A percentile compares a stretch with the other conserved stretches of the same genome.
phyloP scores from a whole-genome alignment of 2,113 vertebrate species.

The Oryzias melastigma region DNA sequence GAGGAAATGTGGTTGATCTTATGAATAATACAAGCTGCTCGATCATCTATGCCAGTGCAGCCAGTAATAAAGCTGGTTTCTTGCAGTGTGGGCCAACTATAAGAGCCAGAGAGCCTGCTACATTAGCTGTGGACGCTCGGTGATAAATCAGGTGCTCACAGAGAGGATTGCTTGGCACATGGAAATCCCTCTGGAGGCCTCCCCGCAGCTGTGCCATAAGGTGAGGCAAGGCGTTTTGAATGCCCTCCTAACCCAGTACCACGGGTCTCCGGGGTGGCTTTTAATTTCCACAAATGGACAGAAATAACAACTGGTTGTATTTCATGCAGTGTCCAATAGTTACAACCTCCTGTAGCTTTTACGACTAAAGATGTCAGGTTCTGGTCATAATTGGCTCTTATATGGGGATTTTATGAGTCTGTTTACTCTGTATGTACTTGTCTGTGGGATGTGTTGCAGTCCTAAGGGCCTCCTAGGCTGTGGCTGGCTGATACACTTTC shows the following conservation, averaged over 20 bases:
- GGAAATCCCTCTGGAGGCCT: slow-evolving; percentile 48
- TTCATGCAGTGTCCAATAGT: slow-evolving; percentile 79
- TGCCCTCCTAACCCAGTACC: slow-evolving; percentile 66
- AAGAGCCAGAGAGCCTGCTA: slow-evolving; percentile 84
- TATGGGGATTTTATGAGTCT: slow-evolving; percentile 81
- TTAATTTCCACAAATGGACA: slow-evolving; percentile 81
- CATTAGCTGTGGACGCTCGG: slow-evolving; percentile 86
- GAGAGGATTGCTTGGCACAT: slow-evolving; percentile 56
- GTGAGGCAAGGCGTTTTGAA: slow-evolving; percentile 75
- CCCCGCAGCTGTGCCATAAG: slow-evolving; percentile 59
- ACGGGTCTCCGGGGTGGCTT: slow-evolving; percentile 80
- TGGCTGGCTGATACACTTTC: slow-evolving; percentile 46
- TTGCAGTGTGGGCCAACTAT: slow-evolving; percentile 79
- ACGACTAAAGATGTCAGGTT: slow-evolving; percentile 79
- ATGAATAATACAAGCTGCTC: slow-evolving; percentile 92
- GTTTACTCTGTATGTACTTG: slow-evolving; percentile 75
- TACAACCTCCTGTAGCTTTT: slow-evolving; percentile 80
- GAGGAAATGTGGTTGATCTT: slow-evolving; percentile 82
- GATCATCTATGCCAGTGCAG: slow-evolving; percentile 81
- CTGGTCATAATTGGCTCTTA: slow-evolving; percentile 85
- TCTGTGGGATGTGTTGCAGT: slow-evolving; percentile 47
- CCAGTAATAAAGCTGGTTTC: slow-evolving; percentile 84
- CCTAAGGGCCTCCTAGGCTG: slow-evolving; percentile 35
- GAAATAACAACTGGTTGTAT: slow-evolving; percentile 86
- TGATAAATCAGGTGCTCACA: slow-evolving; percentile 86